Base-by-base conservation (phyloP, 1,140 invertebrate species). In the Trissolcus basalis region DNA sequence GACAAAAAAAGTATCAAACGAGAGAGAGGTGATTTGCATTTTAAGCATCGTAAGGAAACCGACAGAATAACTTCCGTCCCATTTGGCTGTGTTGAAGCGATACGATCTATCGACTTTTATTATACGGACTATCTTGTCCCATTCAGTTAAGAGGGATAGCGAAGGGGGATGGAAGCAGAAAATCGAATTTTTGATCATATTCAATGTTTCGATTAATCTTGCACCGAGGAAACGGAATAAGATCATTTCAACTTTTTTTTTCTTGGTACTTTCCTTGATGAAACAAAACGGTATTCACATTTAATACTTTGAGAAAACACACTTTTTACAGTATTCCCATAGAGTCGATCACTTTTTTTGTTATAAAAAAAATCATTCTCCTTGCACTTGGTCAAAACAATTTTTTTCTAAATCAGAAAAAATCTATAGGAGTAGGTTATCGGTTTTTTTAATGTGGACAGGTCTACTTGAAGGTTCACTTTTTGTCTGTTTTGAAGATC, bases 41-140 rank as follows among this genome's bases (percentile, higher is more conserved):
- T 83, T 81, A 81, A 81, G 74, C 69, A 77, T 75, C 63, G 60
- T 60, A 69, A 60, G 59, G 49, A 77, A 77, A 72, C 64, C 71
- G 67, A 64, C 71, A 68, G 68, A 75, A 75, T 75, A 79, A 79
- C 72, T 80, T 80, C 73, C 68, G 73, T 76, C 50, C 68, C 79
- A 79, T 72, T 81, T 79, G 70, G 69, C 61, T 64, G 75, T 73
- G 63, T 67, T 69, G 64, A 70, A 64, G 67, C 74, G 67, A 77
- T 77, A 77, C 59, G 73, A 76, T 68, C 73, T 77, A 77, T 77
- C 72, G 72, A 75, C 64, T 69, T 75, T 75, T 75, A 75, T 75
- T 69, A 75, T 67, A 65, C 64, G 12, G 64, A 75, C 54, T 59
- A 68, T 75, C 72, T 75, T 68, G 64, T 68, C 45, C 58, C 56